Base-by-base conservation (phyloP, 2,113 vertebrate species). In the Epinephelus moara region DNA sequence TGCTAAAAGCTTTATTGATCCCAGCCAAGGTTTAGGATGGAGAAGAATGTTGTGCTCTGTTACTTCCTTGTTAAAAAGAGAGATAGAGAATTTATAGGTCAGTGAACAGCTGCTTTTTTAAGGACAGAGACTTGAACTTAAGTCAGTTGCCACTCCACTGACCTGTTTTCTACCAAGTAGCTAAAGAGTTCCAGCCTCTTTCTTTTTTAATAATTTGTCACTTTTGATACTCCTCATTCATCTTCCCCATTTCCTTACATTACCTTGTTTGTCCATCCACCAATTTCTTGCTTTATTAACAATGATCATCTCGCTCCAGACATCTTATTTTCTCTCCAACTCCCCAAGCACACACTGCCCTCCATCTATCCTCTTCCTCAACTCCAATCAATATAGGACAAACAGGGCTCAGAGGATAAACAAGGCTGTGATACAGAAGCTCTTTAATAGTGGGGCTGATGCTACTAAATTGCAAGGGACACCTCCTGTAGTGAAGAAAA, bases 101-200 rank as follows among this genome's bases (percentile, higher is more conserved):
- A 85, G 73, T 53, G 50, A 83, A 68, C 25, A 57, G 30, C 57
- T 72, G 40, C 14, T 59, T 61, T 60, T 75, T 40, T 59, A 64
- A 71, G 4, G 40, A 56, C 19, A 61, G 17, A 73, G 40, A n/a
- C 47, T 73, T 12, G 10, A 62, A 73, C 52, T 70, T 18, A 17
- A 82, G 52, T 45, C 50, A 75, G 52, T 81, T 17, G 77, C 21
- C 19, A 74, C 78, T 75, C 55, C 25, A 30, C 33, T 78, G 78
- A 89, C 82, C 84, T 85, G 72, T 4, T 83, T 91, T 75, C 76
- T 33, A 68, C 33, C 47, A 23, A 30, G 49, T 60, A 70, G 69
- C 30, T 21, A 8, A 21, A n/a, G 13, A 59, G 49, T 37, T 18
- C 55, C 52, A 50, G 50, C 40, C 21, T 53, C 6, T 60, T 50